Conservation (phyloP, 2,888 invertebrate species). For the Itoplectis maculator region DNA sequence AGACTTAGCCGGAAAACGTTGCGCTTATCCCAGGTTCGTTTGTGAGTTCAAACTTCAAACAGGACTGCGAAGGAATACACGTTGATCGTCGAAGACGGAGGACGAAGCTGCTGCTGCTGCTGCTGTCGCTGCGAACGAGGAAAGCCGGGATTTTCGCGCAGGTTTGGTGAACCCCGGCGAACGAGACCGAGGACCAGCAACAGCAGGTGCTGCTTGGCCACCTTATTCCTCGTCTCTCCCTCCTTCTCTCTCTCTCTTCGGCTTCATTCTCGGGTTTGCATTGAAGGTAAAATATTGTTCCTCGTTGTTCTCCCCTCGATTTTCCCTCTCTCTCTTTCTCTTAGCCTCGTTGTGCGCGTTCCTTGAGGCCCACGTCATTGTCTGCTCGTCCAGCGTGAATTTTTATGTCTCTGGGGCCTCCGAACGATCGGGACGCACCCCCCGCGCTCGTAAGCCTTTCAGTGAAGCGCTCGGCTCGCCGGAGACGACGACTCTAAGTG, state of each 20-base stretch:
- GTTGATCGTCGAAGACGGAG: neutral
- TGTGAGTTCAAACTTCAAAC: conserved; percentile 9
- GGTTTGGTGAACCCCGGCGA: neutral
- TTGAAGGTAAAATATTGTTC: conserved; percentile 81
- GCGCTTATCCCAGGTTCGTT: conserved; percentile 45
- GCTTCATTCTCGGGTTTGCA: conserved; percentile 60
- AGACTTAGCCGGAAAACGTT: conserved; percentile 28
- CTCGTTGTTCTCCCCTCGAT: conserved; percentile 53
- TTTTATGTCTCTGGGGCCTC: conserved; percentile 76
- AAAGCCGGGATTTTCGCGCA: conserved; percentile 58
- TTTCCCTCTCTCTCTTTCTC: conserved; percentile 36
- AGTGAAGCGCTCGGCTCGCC: conserved; percentile 64
- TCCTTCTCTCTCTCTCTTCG: conserved; percentile 61
- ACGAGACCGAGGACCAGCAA: conserved; percentile 46
- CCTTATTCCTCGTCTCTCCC: neutral
- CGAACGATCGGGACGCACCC: conserved; percentile 70
- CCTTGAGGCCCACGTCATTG: conserved; percentile 71
- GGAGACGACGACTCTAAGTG: neutral
- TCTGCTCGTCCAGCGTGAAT: conserved; percentile 72
- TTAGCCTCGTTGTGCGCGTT: conserved; percentile 71
- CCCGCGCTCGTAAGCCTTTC: conserved; percentile 78
- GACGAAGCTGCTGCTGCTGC: neutral
- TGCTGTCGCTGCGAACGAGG: too few species aligned
- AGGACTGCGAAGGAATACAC: conserved; percentile 1
- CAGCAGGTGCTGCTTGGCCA: conserved; percentile 76